phyloP scores from a whole-genome alignment of 2,888 invertebrate genomes.

The Watsonalla cultraria region DNA sequence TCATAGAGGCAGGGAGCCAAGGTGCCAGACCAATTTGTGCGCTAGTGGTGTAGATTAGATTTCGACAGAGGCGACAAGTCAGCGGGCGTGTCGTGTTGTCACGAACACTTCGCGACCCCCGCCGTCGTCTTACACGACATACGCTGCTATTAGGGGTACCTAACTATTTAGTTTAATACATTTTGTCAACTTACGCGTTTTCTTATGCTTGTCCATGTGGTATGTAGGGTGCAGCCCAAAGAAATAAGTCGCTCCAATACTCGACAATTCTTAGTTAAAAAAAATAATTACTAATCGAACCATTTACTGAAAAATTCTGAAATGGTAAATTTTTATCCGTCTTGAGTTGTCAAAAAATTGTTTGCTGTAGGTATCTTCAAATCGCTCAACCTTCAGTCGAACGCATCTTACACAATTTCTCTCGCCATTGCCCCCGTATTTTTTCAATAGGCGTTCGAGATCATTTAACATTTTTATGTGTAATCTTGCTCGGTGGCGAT shows the following conservation, averaged over 20 bases:
- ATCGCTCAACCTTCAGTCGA: conserved; percentile 13
- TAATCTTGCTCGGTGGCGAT: conserved; percentile 72
- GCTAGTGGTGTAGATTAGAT: conserved; percentile 45
- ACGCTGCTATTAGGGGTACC: conserved; percentile 15
- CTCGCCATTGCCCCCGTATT: conserved; percentile 63
- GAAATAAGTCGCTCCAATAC: too few relatives aligned
- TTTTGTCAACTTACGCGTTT: too few relatives aligned
- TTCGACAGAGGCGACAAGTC: conserved; percentile 49
- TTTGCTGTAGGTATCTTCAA: conserved; percentile 4
- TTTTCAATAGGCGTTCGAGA: conserved; percentile 76
- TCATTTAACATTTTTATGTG: conserved; percentile 79
- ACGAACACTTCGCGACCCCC: conserved; percentile 41
- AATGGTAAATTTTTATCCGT: too few relatives aligned
- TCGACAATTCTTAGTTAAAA: too few relatives aligned
- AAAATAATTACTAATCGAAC: too few relatives aligned
- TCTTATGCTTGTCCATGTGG: too few relatives aligned
- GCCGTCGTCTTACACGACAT: conserved; percentile 7
- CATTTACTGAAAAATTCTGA: too few relatives aligned
- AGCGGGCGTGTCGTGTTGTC: conserved; percentile 48
- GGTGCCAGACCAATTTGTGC: conserved; percentile 8
- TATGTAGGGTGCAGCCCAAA: too few relatives aligned
- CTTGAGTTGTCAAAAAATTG: too few relatives aligned
- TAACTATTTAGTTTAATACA: too few relatives aligned
- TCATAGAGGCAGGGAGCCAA: neutral
- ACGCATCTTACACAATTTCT: conserved; percentile 44